Evolutionary conservation across 2,888 invertebrate genomes (phyloP).

Genomic region (Microctonus brassicae): DNA sequence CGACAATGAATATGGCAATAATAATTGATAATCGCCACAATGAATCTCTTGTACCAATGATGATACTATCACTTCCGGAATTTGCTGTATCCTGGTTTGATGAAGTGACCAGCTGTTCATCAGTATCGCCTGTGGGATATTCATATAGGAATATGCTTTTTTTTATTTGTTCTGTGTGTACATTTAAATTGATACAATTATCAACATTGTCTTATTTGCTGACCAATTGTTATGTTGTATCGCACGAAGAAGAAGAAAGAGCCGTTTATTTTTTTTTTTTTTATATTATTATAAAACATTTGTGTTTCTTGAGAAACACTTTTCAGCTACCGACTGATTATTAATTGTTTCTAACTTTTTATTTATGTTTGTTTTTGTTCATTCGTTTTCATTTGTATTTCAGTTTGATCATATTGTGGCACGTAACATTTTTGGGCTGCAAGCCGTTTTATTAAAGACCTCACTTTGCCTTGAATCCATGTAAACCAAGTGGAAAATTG

Average conservation of each 20-base stretch:
- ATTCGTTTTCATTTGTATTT: conserved; percentile 39
- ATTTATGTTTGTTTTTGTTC: conserved; percentile 38
- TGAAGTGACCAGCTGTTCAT: conserved; percentile 59
- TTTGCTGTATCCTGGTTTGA: conserved; percentile 50
- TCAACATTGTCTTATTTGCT: neutral
- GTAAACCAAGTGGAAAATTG: conserved; percentile 54
- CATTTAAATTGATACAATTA: conserved; percentile 9
- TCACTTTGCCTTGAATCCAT: conserved; percentile 58
- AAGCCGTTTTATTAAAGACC: conserved; percentile 40
- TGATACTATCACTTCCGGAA: conserved; percentile 38
- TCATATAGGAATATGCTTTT: conserved; percentile 29
- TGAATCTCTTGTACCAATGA: conserved; percentile 34
- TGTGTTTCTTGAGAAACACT: conserved; percentile 45
- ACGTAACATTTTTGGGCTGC: conserved; percentile 36
- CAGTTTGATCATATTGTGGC: conserved; percentile 44
- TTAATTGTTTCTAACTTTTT: conserved; percentile 13
- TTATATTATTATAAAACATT: conserved; percentile 25
- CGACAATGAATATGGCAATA: conserved; percentile 31
- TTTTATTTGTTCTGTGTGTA: conserved; percentile 7
- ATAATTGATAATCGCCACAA: conserved; percentile 43
- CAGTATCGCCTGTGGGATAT: conserved; percentile 57
- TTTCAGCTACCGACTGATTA: conserved; percentile 22
- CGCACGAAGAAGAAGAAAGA: conserved; percentile 25
- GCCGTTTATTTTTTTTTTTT: conserved; percentile 3
- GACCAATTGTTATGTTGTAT: conserved; percentile 22